Evolutionary conservation across 2,113 vertebrate species (phyloP).

Genomic region (Cervus canadensis): DNA sequence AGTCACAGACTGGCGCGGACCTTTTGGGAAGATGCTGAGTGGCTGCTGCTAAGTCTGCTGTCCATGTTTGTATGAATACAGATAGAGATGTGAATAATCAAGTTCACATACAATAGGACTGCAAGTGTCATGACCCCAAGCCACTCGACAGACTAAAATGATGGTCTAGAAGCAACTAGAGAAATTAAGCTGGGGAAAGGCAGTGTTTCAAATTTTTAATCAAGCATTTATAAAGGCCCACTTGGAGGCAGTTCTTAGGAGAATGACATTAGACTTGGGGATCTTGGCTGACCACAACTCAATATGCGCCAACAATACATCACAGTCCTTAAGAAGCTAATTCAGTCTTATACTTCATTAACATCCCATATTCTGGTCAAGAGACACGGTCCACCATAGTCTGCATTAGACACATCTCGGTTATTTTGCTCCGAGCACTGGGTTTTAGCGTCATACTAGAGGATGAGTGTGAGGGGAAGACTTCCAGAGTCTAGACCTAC

Average conservation of each 20-base stretch:
- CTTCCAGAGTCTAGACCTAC: background rate
- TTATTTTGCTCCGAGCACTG: background rate
- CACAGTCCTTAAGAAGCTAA: background rate
- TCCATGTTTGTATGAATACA: background rate
- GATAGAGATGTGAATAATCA: background rate
- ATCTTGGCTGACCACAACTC: background rate
- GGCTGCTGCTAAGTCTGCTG: background rate
- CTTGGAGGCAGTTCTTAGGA: background rate
- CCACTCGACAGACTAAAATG: background rate
- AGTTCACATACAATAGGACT: background rate
- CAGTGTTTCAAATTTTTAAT: background rate
- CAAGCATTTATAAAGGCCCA: background rate
- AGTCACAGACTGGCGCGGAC: background rate
- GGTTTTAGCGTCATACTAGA: background rate
- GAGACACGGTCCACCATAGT: background rate
- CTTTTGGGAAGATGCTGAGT: background rate
- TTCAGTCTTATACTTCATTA: background rate
- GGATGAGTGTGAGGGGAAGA: background rate
- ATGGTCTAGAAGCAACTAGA: background rate
- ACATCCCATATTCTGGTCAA: background rate
- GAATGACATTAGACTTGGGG: background rate
- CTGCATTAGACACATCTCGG: background rate
- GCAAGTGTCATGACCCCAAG: background rate
- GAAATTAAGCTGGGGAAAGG: background rate
- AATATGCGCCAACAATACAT: background rate